Conservation (phyloP, 1,140 invertebrate species). For the Drosophila ogumai region DNA sequence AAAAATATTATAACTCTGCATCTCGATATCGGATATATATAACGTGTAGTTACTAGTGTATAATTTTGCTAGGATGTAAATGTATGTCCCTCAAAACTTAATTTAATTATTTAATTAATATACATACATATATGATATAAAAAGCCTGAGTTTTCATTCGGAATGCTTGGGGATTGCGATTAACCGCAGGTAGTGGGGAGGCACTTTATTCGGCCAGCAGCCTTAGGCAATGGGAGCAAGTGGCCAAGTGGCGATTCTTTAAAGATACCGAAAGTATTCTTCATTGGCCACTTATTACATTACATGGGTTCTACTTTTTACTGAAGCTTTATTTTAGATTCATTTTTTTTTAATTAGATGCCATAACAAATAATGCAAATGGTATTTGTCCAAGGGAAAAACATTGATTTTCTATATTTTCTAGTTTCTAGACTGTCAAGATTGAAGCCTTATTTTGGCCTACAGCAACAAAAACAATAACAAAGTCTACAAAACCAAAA, state of each 20-base stretch:
- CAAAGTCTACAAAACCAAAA: no score
- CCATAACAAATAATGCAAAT: no score
- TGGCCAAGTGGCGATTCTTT: background rate
- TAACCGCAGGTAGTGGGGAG: background rate
- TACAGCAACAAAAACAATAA: no score
- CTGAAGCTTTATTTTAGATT: no score
- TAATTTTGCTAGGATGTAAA: slow-evolving; percentile 82
- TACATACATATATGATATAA: slow-evolving; percentile 80
- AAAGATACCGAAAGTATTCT: no score
- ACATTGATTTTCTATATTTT: no score
- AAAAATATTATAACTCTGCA: slow-evolving; percentile 75
- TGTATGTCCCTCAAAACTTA: slow-evolving; percentile 81
- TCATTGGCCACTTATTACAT: no score
- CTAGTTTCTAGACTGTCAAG: no score
- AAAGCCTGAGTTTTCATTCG: slow-evolving; percentile 31
- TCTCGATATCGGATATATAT: slow-evolving; percentile 79
- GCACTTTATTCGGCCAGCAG: background rate
- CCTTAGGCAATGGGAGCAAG: background rate
- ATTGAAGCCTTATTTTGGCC: no score
- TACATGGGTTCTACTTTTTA: no score
- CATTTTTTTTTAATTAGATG: no score
- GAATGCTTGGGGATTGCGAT: background rate
- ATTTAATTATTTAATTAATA: slow-evolving; percentile 84
- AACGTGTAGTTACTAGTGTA: slow-evolving; percentile 81
- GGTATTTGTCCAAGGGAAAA: no score